Base-by-base conservation (phyloP, 2,888 invertebrate species). In the Xanthorhoe designata region DNA sequence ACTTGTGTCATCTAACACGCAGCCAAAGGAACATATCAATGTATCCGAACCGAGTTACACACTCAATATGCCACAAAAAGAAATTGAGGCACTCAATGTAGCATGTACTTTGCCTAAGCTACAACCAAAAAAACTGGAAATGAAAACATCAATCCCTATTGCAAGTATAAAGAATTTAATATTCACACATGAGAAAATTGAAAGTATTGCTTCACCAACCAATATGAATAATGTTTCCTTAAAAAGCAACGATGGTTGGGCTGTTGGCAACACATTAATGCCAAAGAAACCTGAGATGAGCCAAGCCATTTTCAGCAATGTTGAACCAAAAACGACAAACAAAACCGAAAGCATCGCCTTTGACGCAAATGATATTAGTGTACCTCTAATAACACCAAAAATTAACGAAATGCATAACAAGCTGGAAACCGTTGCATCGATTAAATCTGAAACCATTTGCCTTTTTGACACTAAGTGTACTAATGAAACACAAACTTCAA, bases 61-160 rank as follows among this genome's bases (percentile, higher is more conserved):
- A 9, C 10, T 38, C 5, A 47, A 24, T 47, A 1, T 29, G 29
- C 45, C 45, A 47, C 24, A 15, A n/a, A 56, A 17, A 29, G 29
- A 58, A 35, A 49, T 35, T n/a, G 32, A 32, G 17, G 17, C 58
- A 24, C 19, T 32, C n/a, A 49, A 35, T 58, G 17, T 10, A 9
- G 13, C 4, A 13, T 13, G 13, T 8, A 47, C 17, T 47, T 18
- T 24, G 24, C 15, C 42, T 18, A 58, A 35, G 13, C 38, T 24
- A 35, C 59, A 38, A 19, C 38, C 1, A 51, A 51, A 15, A 53
- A 59, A 53, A 57, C 32, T 32, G 13, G 18, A 57, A 24, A 32
- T 64, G 24, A 64, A 54, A 49, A 64, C 64, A 1, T 53, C 64
- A 24, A 59, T 59, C 15, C 64, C 64, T 17, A 64, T 49, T 9